Base-by-base conservation (phyloP, 2,888 invertebrate genomes). In the Saturnia japonica region DNA sequence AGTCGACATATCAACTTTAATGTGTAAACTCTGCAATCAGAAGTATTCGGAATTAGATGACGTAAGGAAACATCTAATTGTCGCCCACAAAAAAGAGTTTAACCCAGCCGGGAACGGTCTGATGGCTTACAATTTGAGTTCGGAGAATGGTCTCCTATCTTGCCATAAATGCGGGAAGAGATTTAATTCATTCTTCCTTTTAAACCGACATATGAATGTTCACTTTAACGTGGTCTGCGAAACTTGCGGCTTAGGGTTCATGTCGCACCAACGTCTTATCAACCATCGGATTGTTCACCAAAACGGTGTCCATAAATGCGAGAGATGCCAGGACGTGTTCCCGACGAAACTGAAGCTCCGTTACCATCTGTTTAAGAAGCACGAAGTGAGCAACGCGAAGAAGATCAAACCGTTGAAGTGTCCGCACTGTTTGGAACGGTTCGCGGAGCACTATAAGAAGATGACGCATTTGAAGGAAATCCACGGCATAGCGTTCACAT, bases 181-280 rank as follows among this genome's bases (percentile, higher is more conserved):
- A 0, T 94, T 93, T 70, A 91, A 91, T 72, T 88, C 93, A 0
- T 93, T 93, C 75, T 93, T 92, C 69, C 80, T 91, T 19, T 75
- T 94, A 1, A 93, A 93, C 57, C 80, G 90, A 34, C 94, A 94
- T 74, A 94, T 94, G 93, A 94, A 94, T 66, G 93, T 80, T 0
- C 94, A 94, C 77, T 93, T 87, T 64, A 93, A 82, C 70, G 93
- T 93, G 0, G 93, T 93, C 1, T 94, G 94, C 72, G 94, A 94
- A 74, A 92, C 89, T 0, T 94, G 94, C 72, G 94, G 94, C 0
- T 75, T 91, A 9, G 91, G 94, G 0, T 94, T 94, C 74, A 91
- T 92, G 86, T 92, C 94, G 0, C 88, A 92, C 57, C 91, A 91
- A 40, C 83, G 94, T 0, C 75, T 94, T 1, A 87, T 89, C 11